phyloP scores from a whole-genome alignment of 2,113 vertebrate genomes.

The Brachyistius frenatus region DNA sequence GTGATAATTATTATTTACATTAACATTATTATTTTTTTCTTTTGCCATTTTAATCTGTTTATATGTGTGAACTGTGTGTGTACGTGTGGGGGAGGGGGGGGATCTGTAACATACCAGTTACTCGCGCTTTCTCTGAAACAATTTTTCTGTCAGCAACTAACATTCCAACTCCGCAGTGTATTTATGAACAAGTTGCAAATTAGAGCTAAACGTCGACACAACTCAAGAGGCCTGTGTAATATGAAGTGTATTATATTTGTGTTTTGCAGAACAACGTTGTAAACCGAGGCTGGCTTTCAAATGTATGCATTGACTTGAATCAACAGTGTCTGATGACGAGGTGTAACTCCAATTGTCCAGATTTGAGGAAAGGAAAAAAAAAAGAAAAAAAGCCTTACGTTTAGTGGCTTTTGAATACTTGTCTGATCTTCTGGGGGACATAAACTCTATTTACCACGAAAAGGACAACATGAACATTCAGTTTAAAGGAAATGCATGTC shows the following conservation, averaged over 20 bases:
- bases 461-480: slow-evolving; percentile 20
- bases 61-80: slow-evolving; percentile 29
- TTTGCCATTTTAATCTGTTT: slow-evolving; percentile 43
- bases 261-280: slow-evolving; percentile 49
- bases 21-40: slow-evolving; percentile 11
- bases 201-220: slow-evolving; percentile 21
- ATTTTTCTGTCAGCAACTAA: slow-evolving; percentile 41
- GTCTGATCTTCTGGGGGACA: slow-evolving; percentile 4
- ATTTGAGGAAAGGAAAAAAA: slow-evolving; percentile 15
- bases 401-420: slow-evolving; percentile 24
- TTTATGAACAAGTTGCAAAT: slow-evolving; percentile 32
- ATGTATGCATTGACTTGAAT: slow-evolving; percentile 39
- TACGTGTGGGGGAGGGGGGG: not conserved
- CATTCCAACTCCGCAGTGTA: slow-evolving; percentile 55
- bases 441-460: slow-evolving; percentile 15
- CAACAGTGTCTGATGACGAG: slow-evolving; percentile 38
- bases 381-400: slow-evolving; percentile 40
- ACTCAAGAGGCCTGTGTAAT: slow-evolving; percentile 39
- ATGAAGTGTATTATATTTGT: slow-evolving; percentile 62
- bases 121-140: slow-evolving; percentile 32
- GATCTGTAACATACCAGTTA: slow-evolving; percentile 56
- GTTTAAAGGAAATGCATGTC: slow-evolving; percentile 32
- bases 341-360: slow-evolving; percentile 7
- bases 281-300: slow-evolving; percentile 22
- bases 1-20: slow-evolving; percentile 56